Base-by-base conservation (phyloP, 2,113 vertebrate genomes). In the Chloebia gouldiae region DNA sequence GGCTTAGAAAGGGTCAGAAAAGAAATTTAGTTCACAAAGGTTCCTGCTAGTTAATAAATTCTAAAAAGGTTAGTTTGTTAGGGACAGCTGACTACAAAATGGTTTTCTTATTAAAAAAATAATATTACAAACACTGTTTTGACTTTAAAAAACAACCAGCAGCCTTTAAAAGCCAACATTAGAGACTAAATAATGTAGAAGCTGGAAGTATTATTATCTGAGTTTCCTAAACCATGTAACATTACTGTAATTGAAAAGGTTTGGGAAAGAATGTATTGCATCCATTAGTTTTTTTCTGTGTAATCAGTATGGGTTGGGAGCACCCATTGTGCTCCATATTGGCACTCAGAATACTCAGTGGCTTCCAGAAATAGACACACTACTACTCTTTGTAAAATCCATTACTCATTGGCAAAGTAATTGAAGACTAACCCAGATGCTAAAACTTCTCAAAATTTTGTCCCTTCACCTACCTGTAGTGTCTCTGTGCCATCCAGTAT, bases 1-100 rank as follows among this genome's bases (percentile, higher is more conserved):
- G 59, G 79, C 71, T 88, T 77, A 90, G 73, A 73, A 90, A n/a
- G 39, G 60, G 56, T 90, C 71, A 95, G 68, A 94, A 93, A 86
- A 25, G 3, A 88, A 78, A 89, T 86, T 80, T 63, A 86, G 50
- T 70, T 86, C 76, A 81, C 60, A 88, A 71, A 63, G 14, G 13
- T 50, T 93, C n/a, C 57, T 73, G 16, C 11, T 73, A 88, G 86
- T 80, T 82, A 85, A 87, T 79, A 90, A 81, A 95, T 53, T 80
- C 47, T 77, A 44, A 37, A 57, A 80, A 63, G 28, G 8, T 40
- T 61, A 10, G 10, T 47, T 88, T 82, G 27, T 57, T 54, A 61
- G n/a, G 30, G 39, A 79, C 18, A 87, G 40, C 19, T 81, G 56
- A 86, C 88, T n/a, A 40, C 30, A 69, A 20, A 10, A 9, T 21